phyloP scores from a whole-genome alignment of 2,797 vertebrate species.

The Novumbra hubbsi region DNA sequence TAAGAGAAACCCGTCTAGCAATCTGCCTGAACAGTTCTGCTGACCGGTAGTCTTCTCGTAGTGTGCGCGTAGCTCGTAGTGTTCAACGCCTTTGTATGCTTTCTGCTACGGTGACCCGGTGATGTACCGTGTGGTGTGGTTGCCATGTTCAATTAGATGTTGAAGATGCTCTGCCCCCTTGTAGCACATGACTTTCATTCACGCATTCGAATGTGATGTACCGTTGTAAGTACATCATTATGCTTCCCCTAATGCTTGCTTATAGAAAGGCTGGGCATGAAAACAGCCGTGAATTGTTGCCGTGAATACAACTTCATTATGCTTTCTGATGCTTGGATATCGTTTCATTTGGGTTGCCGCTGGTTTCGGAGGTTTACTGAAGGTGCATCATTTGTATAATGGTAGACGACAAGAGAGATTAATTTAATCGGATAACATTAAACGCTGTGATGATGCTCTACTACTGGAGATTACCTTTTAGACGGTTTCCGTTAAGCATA shows the following conservation, averaged over 20 bases:
- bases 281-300: neutral
- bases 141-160: neutral
- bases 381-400: neutral
- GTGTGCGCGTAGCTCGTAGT: neutral
- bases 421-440: neutral
- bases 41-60: slow-evolving; percentile 13
- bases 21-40: slow-evolving; percentile 24
- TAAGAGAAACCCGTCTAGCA: slow-evolving; percentile 57
- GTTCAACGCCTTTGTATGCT: neutral
- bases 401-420: neutral
- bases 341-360: neutral
- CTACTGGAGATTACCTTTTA: neutral
- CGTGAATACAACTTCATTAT: neutral
- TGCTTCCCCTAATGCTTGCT: slow-evolving; percentile 28
- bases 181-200: neutral
- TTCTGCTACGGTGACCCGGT: neutral
- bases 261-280: neutral
- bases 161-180: neutral
- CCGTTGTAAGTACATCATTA: neutral
- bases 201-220: neutral
- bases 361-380: neutral
- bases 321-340: neutral
- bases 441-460: neutral
- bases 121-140: neutral
- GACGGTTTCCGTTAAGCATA: neutral